These are phyloP conservation scores for Dioctria linearis DNA, from an alignment of 2,888 invertebrate species.

Conservation along the genomic window DNA sequence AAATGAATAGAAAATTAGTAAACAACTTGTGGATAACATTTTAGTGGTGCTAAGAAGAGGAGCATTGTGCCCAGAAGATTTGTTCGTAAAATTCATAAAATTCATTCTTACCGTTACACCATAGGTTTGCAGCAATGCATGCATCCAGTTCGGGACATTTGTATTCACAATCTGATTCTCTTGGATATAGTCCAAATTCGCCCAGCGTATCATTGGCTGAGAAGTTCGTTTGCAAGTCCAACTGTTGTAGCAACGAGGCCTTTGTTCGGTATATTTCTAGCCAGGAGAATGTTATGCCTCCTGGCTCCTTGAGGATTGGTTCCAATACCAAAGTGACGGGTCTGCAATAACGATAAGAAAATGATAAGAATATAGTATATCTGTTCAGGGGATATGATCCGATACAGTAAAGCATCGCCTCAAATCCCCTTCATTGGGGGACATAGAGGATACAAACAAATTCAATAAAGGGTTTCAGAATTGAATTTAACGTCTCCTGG, in stretches of 20 bases:
- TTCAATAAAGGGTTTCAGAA: slow-evolving; percentile 34
- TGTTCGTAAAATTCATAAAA: slow-evolving; percentile 41
- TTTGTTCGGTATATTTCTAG: slow-evolving; percentile 80
- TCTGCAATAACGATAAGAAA: slow-evolving; percentile 63
- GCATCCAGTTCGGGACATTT: slow-evolving; percentile 84
- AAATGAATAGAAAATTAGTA: slow-evolving; percentile 12
- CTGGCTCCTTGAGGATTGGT: slow-evolving; percentile 81
- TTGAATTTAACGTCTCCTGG: slow-evolving; percentile 33
- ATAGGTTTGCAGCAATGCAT: slow-evolving; percentile 81
- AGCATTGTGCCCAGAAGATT: not conserved
- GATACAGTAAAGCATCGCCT: not conserved
- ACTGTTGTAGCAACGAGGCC: slow-evolving; percentile 76
- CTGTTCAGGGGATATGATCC: not conserved
- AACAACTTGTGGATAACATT: slow-evolving; percentile 3
- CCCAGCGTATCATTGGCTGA: slow-evolving; percentile 68
- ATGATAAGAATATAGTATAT: not conserved
- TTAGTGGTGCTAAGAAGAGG: not conserved
- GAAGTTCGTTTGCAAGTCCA: slow-evolving; percentile 70
- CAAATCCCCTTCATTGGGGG: not conserved
- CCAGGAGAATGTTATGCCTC: slow-evolving; percentile 84
- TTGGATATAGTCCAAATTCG: slow-evolving; percentile 71
- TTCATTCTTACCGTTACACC: slow-evolving; percentile 79
- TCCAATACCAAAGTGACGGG: slow-evolving; percentile 78
- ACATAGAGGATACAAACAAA: slow-evolving; percentile 22
- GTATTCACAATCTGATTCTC: slow-evolving; percentile 74